These are phyloP conservation scores for Tigriopus californicus DNA, from an alignment of 2,888 invertebrate genomes.

Conservation along the genomic window DNA sequence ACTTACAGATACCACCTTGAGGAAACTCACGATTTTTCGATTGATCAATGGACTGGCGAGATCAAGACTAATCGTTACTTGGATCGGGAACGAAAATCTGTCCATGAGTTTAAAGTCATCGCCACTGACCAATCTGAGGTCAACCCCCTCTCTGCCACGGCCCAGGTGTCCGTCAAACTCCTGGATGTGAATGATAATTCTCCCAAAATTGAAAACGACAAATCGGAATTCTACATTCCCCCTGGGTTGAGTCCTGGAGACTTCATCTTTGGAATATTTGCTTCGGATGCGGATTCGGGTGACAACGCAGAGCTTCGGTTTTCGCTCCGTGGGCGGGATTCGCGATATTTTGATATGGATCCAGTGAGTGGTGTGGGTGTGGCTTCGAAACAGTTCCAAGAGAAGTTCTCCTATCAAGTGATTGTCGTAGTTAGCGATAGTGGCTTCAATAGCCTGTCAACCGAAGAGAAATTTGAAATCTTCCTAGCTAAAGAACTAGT, in stretches of 20 bases:
- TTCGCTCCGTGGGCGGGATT: conserved; percentile 52
- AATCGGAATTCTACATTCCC: conserved; percentile 2
- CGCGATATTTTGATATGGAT: conserved; percentile 56
- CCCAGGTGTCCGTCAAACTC: conserved; percentile 44
- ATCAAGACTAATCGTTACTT: conserved; percentile 50
- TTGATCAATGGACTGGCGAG: conserved; percentile 56
- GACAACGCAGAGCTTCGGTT: conserved; percentile 62
- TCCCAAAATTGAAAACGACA: conserved; percentile 21
- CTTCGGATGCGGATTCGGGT: conserved; percentile 61
- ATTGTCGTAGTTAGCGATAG: neutral
- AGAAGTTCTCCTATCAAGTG: conserved; percentile 4
- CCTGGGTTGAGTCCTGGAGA: conserved; percentile 30
- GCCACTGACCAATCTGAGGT: conserved; percentile 75
- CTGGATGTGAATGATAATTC: conserved; percentile 29
- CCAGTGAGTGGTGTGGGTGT: conserved; percentile 67
- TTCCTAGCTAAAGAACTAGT: conserved; percentile 6
- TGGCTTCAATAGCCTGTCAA: neutral
- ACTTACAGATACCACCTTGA: conserved; percentile 28
- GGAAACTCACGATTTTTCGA: conserved; percentile 55
- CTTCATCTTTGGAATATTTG: conserved; percentile 77
- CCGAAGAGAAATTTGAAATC: neutral
- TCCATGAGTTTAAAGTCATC: conserved; percentile 61
- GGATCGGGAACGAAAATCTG: conserved; percentile 56
- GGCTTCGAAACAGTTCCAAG: conserved; percentile 42
- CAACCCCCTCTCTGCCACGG: conserved; percentile 59